Percentiles rank a stretch among this genome's conserved stretches.
Conservation (phyloP, 2,113 vertebrate species). For the Sminthopsis crassicaudata region DNA sequence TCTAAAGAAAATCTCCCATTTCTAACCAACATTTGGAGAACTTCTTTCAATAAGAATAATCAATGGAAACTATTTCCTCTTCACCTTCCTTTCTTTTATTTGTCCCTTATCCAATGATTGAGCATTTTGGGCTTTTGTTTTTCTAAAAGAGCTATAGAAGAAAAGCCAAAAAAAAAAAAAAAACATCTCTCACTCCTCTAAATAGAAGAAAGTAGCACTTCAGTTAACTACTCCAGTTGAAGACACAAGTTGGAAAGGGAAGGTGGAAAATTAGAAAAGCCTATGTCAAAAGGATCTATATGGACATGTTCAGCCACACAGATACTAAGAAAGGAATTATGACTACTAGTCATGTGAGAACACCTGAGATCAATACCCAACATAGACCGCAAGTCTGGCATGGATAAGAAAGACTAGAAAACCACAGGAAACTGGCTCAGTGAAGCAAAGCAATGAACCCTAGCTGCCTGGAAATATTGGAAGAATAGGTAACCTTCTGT, state of each 20-base stretch:
- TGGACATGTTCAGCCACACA: neutral
- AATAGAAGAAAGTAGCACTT: neutral
- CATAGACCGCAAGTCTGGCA: neutral
- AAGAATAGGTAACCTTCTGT: no score
- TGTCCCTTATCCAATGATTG: neutral
- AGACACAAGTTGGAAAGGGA: neutral
- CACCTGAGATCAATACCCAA: neutral
- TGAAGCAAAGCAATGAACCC: neutral
- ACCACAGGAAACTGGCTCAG: neutral
- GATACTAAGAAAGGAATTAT: neutral
- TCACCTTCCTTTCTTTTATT: neutral
- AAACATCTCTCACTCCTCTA: neutral
- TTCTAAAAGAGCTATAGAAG: neutral
- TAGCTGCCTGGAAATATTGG: neutral
- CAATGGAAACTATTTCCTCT: fast-evolving
- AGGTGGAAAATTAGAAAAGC: neutral
- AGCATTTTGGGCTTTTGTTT: neutral
- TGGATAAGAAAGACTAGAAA: neutral
- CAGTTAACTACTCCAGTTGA: neutral
- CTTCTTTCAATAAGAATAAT: neutral
- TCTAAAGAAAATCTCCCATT: neutral
- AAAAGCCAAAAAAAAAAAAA: neutral
- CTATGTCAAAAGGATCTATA: neutral
- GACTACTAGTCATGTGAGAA: neutral
- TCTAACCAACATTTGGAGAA: neutral